phyloP scores from a whole-genome alignment of 2,113 vertebrate genomes.

The Galbula dea region DNA sequence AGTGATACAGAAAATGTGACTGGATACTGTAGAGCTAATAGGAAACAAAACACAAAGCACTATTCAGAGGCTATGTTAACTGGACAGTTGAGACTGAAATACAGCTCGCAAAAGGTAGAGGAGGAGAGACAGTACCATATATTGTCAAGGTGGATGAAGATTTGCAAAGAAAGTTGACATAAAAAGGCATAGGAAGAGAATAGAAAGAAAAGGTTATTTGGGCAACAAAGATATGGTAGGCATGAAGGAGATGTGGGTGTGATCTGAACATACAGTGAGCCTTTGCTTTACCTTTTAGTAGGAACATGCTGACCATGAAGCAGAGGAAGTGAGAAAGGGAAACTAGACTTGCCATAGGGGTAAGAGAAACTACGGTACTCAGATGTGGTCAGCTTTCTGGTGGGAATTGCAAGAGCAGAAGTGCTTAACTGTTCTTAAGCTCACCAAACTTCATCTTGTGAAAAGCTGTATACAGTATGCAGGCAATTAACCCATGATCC shows the following conservation, averaged over 20 bases:
- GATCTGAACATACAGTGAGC: neutral
- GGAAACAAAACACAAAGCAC: neutral
- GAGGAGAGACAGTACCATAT: neutral
- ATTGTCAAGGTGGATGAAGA: neutral
- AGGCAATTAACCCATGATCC: neutral
- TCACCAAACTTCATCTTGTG: neutral
- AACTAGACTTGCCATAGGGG: accelerated
- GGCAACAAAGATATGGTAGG: neutral
- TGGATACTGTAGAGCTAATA: neutral
- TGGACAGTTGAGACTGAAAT: neutral
- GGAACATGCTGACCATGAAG: neutral
- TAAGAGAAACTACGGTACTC: neutral
- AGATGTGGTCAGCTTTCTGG: neutral
- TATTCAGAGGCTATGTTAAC: neutral
- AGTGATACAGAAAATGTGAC: neutral
- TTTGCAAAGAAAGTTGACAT: neutral
- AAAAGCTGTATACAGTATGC: neutral
- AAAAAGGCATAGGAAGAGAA: neutral
- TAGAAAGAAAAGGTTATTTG: neutral
- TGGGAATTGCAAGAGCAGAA: neutral
- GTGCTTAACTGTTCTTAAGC: neutral
- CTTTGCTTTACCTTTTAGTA: neutral
- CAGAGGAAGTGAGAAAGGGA: neutral
- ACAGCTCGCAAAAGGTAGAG: neutral
- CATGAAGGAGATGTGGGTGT: neutral